phyloP scores from a whole-genome alignment of 2,113 vertebrate genomes.

The Melierax canorus region DNA sequence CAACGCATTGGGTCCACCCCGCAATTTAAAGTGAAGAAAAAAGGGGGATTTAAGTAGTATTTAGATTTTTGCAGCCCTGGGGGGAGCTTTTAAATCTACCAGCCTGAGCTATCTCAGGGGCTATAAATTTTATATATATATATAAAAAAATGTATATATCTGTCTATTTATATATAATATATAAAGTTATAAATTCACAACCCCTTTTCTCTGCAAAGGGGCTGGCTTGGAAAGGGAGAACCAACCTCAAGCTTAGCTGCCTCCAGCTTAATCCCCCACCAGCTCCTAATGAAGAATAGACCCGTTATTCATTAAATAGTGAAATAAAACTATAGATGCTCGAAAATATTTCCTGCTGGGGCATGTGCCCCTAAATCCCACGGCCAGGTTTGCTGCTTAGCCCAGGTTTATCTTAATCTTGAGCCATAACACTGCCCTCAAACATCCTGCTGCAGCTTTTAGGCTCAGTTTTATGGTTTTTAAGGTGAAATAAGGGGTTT shows the following conservation, averaged over 20 bases:
- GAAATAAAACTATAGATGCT: neutral
- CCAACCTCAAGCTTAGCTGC: neutral
- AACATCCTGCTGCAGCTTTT: neutral
- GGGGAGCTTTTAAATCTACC: neutral
- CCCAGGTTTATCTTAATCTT: neutral
- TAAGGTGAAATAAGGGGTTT: neutral
- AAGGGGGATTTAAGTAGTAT: rapidly evolving
- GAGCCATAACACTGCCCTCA: rapidly evolving
- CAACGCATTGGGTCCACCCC: rapidly evolving
- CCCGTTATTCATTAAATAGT: neutral
- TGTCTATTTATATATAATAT: neutral
- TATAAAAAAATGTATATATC: neutral
- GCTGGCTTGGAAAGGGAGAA: neutral
- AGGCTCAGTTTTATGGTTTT: neutral
- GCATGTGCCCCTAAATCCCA: constrained; percentile 10
- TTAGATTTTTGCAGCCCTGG: neutral
- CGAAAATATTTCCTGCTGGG: constrained; percentile 18
- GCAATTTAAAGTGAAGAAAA: neutral
- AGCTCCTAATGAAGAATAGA: neutral
- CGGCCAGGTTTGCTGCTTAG: neutral
- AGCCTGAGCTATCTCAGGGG: neutral
- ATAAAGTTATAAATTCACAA: neutral
- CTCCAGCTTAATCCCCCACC: neutral
- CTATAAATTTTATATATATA: neutral
- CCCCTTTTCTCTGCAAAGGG: neutral